These are phyloP conservation scores for Nysson spinosus DNA, from an alignment of 2,888 invertebrate genomes.

Conservation along the genomic window DNA sequence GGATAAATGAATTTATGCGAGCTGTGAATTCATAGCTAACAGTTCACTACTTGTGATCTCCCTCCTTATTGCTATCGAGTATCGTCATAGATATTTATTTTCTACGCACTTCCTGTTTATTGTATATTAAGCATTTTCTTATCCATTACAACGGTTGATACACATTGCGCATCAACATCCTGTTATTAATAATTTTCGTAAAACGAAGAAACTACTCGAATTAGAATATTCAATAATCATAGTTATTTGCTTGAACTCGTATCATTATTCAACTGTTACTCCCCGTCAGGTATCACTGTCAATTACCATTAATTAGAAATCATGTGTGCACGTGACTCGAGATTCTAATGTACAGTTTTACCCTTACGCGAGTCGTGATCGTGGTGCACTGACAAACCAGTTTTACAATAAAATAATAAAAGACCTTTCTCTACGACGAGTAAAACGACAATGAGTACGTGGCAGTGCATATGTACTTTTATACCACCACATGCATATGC, in stretches of 20 bases:
- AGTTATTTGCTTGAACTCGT: no score
- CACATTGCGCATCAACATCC: no score
- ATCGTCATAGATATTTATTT: conserved; percentile 17
- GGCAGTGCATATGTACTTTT: conserved; percentile 24
- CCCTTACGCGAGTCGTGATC: conserved; percentile 48
- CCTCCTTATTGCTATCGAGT: conserved; percentile 25
- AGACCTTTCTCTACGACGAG: conserved; percentile 49
- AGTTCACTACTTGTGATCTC: conserved; percentile 11
- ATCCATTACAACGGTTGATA: no score
- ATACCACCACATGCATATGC: conserved; percentile 8
- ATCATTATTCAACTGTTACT: background rate
- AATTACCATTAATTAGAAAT: no score
- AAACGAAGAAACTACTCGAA: no score
- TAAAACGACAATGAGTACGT: conserved; percentile 33
- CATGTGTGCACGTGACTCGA: conserved; percentile 23
- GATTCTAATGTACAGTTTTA: conserved; percentile 36
- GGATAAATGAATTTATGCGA: conserved; percentile 58
- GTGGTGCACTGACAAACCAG: conserved; percentile 61
- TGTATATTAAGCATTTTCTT: no score
- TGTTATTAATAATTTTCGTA: no score
- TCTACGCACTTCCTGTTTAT: no score
- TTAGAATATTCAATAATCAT: no score
- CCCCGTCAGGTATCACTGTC: no score
- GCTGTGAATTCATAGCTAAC: conserved; percentile 29
- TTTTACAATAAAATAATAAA: conserved; percentile 70